phyloP scores from a whole-genome alignment of 2,113 vertebrate species.

The Tachycineta bicolor region DNA sequence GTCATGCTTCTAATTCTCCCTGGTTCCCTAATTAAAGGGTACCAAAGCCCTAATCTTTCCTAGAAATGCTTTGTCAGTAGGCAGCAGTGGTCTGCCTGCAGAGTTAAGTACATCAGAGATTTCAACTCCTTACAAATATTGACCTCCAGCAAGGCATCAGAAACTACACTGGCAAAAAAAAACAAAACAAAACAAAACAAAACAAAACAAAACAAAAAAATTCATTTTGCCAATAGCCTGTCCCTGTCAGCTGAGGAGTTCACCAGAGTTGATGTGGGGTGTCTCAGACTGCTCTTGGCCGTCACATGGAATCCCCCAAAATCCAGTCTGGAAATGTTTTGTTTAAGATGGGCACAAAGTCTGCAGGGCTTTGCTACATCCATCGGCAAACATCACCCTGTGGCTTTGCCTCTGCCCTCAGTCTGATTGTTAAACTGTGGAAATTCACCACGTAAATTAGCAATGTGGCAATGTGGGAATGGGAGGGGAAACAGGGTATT shows the following conservation, averaged over 20 bases:
- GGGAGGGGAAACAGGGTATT: neutral
- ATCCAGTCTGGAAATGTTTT: neutral
- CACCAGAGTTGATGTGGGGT: neutral
- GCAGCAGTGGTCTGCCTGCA: neutral
- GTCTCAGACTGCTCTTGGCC: neutral
- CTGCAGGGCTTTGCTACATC: neutral
- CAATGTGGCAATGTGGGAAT: neutral
- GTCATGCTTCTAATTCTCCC: conserved; percentile 9
- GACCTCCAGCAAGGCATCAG: neutral
- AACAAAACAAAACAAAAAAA: too few relatives aligned
- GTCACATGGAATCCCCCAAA: neutral
- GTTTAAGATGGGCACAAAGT: neutral
- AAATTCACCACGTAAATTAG: neutral
- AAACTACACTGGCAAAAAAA: neutral
- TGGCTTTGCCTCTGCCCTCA: neutral
- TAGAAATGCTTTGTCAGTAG: conserved; percentile 28
- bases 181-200: too few relatives aligned
- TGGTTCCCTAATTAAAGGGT: conserved; percentile 24
- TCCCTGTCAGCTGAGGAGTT: neutral
- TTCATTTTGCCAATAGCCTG: neutral
- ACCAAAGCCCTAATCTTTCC: conserved; percentile 23
- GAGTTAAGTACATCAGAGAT: conserved; percentile 27
- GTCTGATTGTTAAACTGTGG: neutral
- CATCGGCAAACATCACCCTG: neutral
- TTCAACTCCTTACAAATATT: neutral